A percentile compares a stretch with the other conserved stretches of the same genome.
Evolutionary conservation across 2,888 invertebrate species (phyloP).

Genomic region (Dryobotodes eremita): DNA sequence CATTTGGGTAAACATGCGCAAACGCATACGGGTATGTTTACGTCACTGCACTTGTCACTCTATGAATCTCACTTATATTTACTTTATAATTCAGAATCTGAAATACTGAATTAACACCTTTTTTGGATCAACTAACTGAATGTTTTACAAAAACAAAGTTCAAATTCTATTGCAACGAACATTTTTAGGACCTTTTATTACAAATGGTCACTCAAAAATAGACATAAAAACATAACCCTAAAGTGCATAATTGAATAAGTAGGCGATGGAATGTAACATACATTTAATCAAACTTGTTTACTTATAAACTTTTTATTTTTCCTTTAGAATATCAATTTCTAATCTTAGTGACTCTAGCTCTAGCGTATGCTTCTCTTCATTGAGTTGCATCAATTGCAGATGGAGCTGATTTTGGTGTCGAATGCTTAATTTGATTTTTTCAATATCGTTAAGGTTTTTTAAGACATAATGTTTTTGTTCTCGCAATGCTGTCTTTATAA

Average conservation of each 20-base stretch:
- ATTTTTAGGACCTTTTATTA: neutral
- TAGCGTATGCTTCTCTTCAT: too few species aligned
- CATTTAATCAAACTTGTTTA: neutral
- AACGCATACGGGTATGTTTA: slow-evolving; percentile 63
- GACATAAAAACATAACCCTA: neutral
- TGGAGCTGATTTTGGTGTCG: neutral
- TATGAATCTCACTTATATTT: neutral
- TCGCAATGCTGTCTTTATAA: too few species aligned
- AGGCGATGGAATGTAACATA: neutral
- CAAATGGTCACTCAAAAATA: neutral
- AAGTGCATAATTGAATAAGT: neutral
- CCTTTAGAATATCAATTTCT: too few species aligned
- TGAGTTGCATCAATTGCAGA: neutral
- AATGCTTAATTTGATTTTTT: neutral
- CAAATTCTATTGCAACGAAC: neutral
- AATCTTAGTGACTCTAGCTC: too few species aligned
- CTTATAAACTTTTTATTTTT: too few species aligned
- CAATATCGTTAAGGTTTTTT: too few species aligned
- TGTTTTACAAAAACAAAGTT: too few species aligned
- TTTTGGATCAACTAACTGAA: neutral
- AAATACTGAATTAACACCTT: neutral
- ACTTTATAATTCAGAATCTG: neutral
- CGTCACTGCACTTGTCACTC: neutral
- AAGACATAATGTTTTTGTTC: too few species aligned
- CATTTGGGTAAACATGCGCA: slow-evolving; percentile 79